A percentile compares a stretch with the other conserved stretches of the same genome.
phyloP scores from a whole-genome alignment of 2,797 vertebrate genomes.

The Enteromius viviparus region DNA sequence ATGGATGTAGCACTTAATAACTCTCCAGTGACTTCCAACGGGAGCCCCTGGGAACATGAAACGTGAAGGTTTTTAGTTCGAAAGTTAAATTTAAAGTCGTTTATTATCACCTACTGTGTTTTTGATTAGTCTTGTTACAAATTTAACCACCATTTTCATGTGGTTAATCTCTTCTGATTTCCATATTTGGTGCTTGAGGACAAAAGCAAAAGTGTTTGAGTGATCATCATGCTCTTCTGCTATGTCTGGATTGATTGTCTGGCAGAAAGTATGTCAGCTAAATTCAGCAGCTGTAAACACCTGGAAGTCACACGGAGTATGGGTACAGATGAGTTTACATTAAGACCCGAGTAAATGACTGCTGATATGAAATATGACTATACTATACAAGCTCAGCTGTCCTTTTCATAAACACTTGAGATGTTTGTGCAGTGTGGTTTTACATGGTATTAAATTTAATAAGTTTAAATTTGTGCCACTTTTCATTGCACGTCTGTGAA shows the following conservation, averaged over 20 bases:
- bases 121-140: constrained; percentile 8
- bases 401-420: constrained; percentile 36
- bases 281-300: constrained; percentile 42
- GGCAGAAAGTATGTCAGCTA: constrained; percentile 17
- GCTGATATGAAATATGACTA: constrained; percentile 29
- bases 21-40: not conserved
- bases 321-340: constrained; percentile 38
- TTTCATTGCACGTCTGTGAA: not conserved
- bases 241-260: constrained; percentile 36
- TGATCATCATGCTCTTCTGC: constrained; percentile 1
- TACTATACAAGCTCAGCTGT: constrained; percentile 13
- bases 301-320: constrained; percentile 6
- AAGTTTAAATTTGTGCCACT: constrained; percentile 43
- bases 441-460: not conserved
- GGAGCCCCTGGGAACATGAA: not conserved
- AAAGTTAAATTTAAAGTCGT: constrained; percentile 13
- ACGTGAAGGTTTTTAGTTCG: not conserved
- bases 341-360: constrained; percentile 1
- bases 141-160: not conserved
- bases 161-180: constrained; percentile 14
- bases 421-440: not conserved
- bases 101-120: constrained; percentile 24
- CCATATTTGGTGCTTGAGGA: constrained; percentile 27
- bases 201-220: constrained; percentile 12
- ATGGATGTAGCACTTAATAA: constrained; percentile 31